Percentiles rank a stretch among this genome's conserved stretches.
phyloP scores from a whole-genome alignment of 2,113 vertebrate genomes.

The Dolichallabes microphthalmus region DNA sequence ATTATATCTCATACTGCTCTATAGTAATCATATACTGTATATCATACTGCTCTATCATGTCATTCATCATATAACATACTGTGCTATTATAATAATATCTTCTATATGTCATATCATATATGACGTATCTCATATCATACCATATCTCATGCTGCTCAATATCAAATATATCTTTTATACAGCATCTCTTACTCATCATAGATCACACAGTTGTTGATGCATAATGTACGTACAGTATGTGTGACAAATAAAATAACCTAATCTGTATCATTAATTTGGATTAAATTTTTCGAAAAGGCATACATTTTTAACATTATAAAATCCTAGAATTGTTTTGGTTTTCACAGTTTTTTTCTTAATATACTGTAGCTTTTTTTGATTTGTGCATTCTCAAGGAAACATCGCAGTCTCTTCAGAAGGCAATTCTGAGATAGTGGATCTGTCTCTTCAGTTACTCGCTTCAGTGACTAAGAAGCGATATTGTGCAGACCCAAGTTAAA shows the following conservation, averaged over 20 bases:
- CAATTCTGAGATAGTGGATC: constrained; percentile 20
- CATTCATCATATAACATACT: neutral
- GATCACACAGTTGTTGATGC: neutral
- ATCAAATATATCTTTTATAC: neutral
- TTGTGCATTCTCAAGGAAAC: constrained; percentile 26
- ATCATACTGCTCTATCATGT: neutral
- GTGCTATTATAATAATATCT: no score
- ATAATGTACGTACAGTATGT: no score
- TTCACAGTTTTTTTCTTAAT: no score
- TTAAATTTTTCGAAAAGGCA: no score
- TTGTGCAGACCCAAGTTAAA: constrained; percentile 1
- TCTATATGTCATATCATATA: no score
- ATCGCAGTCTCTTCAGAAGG: constrained; percentile 16
- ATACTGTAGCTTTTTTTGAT: neutral
- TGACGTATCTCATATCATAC: neutral
- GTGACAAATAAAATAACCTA: no score
- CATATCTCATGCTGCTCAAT: neutral
- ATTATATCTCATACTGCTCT: neutral
- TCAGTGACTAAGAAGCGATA: constrained; percentile 31
- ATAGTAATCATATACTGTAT: neutral
- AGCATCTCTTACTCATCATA: no score
- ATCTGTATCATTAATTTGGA: no score
- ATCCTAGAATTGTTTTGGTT: no score
- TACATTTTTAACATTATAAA: no score
- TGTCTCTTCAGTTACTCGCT: constrained; percentile 37